Evolutionary conservation across 2,797 vertebrate species (phyloP).

Genomic region (Ficedula albicollis): DNA sequence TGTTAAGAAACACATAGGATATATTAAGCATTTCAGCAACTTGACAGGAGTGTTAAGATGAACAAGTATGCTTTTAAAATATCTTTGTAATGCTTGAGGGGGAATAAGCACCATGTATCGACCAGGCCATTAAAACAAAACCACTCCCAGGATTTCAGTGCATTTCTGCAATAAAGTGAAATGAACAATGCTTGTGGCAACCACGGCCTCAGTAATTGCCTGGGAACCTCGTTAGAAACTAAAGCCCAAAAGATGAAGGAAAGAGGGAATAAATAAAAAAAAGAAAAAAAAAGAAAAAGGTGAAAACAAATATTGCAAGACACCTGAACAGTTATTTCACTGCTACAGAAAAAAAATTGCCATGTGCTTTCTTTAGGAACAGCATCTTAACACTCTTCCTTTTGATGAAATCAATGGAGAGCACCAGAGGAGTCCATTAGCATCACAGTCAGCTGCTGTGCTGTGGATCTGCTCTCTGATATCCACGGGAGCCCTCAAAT

Average conservation of each 20-base stretch:
- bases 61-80: conserved; percentile 48
- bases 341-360: background rate
- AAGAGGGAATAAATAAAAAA: background rate
- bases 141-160: conserved; percentile 14
- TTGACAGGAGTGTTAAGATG: conserved; percentile 2
- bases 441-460: background rate
- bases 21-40: conserved; percentile 31
- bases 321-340: background rate
- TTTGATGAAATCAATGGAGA: conserved; percentile 36
- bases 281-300: background rate
- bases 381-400: background rate
- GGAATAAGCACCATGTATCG: background rate
- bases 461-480: background rate
- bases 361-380: background rate
- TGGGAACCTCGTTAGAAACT: background rate
- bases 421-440: conserved; percentile 14
- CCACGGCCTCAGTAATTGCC: background rate
- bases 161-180: conserved; percentile 42
- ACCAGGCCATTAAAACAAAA: conserved; percentile 20
- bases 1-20: conserved; percentile 13
- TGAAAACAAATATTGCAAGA: background rate
- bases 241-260: background rate
- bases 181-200: conserved; percentile 6
- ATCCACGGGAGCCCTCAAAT: background rate
- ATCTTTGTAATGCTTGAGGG: conserved; percentile 7